phyloP scores from a whole-genome alignment of 2,888 invertebrate species.

The Glaucopsyche alexis region DNA sequence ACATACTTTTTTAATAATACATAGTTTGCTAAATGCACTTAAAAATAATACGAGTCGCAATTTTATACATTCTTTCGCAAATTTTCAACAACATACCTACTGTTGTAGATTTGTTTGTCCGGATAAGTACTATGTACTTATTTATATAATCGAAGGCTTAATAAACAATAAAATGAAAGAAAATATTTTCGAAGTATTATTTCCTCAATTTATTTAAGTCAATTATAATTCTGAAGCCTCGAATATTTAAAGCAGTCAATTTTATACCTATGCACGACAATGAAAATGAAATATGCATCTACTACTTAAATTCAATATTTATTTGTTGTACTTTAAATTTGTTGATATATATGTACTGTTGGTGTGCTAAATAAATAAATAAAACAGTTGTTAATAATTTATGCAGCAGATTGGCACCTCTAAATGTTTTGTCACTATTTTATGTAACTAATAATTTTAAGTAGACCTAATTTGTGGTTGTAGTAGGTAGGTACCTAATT shows the following conservation, averaged over 20 bases:
- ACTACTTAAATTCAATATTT: too few species aligned
- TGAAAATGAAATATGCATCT: too few species aligned
- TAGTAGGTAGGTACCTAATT: neutral
- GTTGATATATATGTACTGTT: too few species aligned
- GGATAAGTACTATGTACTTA: slow-evolving; percentile 43
- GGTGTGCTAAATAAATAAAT: too few species aligned
- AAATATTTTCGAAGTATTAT: neutral
- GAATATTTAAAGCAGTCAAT: too few species aligned
- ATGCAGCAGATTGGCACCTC: neutral
- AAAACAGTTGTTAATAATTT: neutral
- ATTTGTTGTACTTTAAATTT: too few species aligned
- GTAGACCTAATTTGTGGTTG: neutral
- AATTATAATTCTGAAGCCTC: too few species aligned
- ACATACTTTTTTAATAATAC: too few species aligned
- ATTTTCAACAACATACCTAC: neutral
- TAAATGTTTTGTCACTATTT: neutral
- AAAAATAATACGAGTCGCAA: neutral
- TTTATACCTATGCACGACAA: too few species aligned
- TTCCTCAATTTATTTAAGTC: slow-evolving; percentile 44
- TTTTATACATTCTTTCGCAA: neutral
- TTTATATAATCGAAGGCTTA: slow-evolving; percentile 44
- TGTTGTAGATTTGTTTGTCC: neutral
- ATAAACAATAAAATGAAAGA: neutral
- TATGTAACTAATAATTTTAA: neutral
- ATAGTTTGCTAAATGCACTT: too few species aligned